A percentile compares a stretch with the other conserved stretches of the same genome.
Evolutionary conservation across 2,113 vertebrate genomes (phyloP).

Genomic region (Stictonetta naevosa): DNA sequence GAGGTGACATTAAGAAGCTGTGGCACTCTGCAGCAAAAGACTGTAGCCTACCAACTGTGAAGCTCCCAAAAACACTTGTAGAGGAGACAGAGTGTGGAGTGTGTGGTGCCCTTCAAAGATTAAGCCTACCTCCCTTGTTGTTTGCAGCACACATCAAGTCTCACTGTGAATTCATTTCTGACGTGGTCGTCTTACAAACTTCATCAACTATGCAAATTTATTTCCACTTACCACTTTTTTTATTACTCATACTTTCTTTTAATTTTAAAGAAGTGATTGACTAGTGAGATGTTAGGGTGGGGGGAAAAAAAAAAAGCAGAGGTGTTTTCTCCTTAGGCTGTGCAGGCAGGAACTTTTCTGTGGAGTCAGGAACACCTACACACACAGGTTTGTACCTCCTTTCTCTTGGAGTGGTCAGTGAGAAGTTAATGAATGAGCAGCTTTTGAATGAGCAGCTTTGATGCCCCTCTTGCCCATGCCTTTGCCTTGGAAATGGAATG

Average conservation of each 20-base stretch:
- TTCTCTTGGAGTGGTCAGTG: accelerated
- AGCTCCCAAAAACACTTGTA: slow-evolving; percentile 9
- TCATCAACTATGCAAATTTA: background rate
- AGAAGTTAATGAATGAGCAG: background rate
- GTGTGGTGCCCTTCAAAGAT: background rate
- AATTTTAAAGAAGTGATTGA: background rate
- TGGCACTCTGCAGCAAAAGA: background rate
- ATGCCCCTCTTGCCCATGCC: background rate
- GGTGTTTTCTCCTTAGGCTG: background rate
- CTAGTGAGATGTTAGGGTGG: background rate
- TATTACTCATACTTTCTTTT: background rate
- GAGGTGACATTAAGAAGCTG: slow-evolving; percentile 21
- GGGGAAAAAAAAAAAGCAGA: background rate
- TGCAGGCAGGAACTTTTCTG: background rate
- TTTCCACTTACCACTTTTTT: background rate
- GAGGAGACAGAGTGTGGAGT: background rate
- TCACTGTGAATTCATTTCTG: background rate
- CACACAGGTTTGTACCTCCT: background rate
- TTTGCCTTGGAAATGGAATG: background rate
- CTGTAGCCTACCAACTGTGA: background rate
- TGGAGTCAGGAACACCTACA: background rate
- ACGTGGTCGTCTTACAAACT: background rate
- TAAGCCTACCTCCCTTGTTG: background rate
- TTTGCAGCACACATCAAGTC: background rate
- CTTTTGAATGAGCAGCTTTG: background rate